These are phyloP conservation scores for Ladona fulva DNA, from an alignment of 1,140 invertebrate species.

Conservation along the genomic window DNA sequence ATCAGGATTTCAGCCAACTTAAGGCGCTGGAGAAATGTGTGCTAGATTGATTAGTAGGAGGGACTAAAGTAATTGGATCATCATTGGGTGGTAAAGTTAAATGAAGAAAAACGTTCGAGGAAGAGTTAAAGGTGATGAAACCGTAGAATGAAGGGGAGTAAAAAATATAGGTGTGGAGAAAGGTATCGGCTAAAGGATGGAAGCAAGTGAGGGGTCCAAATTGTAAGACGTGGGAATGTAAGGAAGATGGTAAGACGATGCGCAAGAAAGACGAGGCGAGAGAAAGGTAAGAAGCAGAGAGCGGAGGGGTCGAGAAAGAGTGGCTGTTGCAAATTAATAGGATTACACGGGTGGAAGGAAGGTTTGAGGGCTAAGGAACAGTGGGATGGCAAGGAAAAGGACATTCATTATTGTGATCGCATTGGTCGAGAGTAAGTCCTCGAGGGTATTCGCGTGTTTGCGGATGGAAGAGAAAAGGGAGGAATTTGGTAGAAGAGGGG, in stretches of 20 bases:
- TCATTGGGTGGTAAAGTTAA: too few relatives aligned
- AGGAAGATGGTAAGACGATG: not conserved
- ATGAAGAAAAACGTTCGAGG: too few relatives aligned
- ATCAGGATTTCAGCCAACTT: too few relatives aligned
- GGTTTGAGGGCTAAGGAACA: not conserved
- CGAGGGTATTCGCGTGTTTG: not conserved
- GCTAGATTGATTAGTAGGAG: too few relatives aligned
- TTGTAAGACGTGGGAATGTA: not conserved
- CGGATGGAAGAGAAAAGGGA: not conserved
- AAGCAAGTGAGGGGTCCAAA: not conserved
- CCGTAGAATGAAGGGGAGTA: too few relatives aligned
- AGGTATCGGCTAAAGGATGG: not conserved
- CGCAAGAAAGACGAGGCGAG: not conserved
- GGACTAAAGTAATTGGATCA: too few relatives aligned
- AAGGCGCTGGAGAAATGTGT: too few relatives aligned
- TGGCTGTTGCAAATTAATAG: not conserved
- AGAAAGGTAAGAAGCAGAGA: not conserved
- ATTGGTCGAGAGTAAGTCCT: not conserved
- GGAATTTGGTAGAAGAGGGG: not conserved
- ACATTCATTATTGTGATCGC: constrained; percentile 9
- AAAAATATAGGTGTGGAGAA: too few relatives aligned
- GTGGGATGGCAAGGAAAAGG: not conserved
- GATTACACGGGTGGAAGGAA: not conserved
- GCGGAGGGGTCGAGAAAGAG: not conserved
- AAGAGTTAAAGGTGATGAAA: too few relatives aligned